Evolutionary conservation across 2,113 vertebrate genomes (phyloP), one percentile per base, ranked within the genome.

Genomic region (Phylloscopus trochiloides): DNA sequence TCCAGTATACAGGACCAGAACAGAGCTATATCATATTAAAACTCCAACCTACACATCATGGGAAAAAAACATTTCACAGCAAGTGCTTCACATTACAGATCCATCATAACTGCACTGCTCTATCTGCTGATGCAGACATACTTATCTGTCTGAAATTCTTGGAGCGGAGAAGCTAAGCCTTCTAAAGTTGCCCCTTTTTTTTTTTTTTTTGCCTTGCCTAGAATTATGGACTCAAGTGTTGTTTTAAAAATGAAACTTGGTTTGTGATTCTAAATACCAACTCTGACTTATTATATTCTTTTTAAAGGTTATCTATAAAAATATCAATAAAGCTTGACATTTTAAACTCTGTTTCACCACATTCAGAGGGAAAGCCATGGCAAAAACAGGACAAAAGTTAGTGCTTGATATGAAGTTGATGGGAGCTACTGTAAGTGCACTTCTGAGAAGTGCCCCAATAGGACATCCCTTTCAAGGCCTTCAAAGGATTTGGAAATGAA

Each of bases 401-500:
- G 14, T 28, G 8, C 29, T 34, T 65, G 13, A 68, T n/a, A 51
- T 5, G 6, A 43, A 54, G 24, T 1, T 54, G 18, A 59, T 21
- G 1, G 2, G 7, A n/a, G 28, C 22, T 58, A 61, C n/a, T 29
- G 0, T 29, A 55, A 74, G 25, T 7, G 2, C 4, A 47, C 12
- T 42, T 50, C 54, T 47, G 3, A 61, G 10, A 71, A 75, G 24
- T 11, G 6, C 11, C 50, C 34, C 54, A 38, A 16, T 6, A 61
- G 3, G 10, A 17, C 1, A 51, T 10, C 8, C 17, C 48, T 74
- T 63, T 21, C 17, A 47, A 71, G 20, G 14, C 14, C 59, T 68
- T 72, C 43, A 36, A 40, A 52, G 21, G 51, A 36, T 10, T 55
- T 32, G 21, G 32, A 78, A 83, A 72, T 48, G 2, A 96, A 77